phyloP scores from a whole-genome alignment of 2,113 vertebrate species.

The Oceanites oceanicus region DNA sequence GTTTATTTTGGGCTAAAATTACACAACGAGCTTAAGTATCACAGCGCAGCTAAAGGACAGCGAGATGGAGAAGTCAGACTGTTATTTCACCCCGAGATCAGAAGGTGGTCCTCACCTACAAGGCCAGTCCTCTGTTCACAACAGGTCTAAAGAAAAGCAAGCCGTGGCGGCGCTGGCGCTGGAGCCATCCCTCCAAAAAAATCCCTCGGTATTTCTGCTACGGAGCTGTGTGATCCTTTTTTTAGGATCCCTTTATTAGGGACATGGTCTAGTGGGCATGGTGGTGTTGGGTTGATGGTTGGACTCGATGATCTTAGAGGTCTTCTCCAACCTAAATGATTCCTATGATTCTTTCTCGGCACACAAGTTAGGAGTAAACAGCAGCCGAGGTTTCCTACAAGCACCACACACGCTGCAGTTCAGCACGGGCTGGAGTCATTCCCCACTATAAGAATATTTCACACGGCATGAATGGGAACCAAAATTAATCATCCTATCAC shows the following conservation, averaged over 20 bases:
- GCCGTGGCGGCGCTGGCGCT: rapidly evolving
- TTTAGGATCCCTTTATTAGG: too few species aligned
- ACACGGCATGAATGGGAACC: constrained; percentile 44
- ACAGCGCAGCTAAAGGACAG: neutral
- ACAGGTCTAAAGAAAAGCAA: neutral
- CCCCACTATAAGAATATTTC: neutral
- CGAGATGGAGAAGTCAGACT: neutral
- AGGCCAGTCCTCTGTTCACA: neutral
- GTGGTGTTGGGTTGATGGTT: too few species aligned
- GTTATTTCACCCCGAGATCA: neutral
- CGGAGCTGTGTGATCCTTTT: neutral
- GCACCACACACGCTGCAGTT: neutral
- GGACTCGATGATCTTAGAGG: too few species aligned
- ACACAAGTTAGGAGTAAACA: neutral
- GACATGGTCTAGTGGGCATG: too few species aligned
- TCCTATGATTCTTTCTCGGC: neutral
- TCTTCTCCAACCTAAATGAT: too few species aligned
- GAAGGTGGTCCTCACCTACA: neutral
- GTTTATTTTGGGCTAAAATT: neutral
- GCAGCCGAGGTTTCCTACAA: constrained; percentile 5
- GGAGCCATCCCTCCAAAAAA: neutral
- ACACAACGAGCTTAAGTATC: neutral
- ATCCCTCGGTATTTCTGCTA: neutral
- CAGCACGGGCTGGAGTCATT: constrained; percentile 2
- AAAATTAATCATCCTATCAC: constrained; percentile 40